These are phyloP conservation scores for Acanthopagrus latus DNA, from an alignment of 2,797 vertebrate genomes.

Conservation along the genomic window DNA sequence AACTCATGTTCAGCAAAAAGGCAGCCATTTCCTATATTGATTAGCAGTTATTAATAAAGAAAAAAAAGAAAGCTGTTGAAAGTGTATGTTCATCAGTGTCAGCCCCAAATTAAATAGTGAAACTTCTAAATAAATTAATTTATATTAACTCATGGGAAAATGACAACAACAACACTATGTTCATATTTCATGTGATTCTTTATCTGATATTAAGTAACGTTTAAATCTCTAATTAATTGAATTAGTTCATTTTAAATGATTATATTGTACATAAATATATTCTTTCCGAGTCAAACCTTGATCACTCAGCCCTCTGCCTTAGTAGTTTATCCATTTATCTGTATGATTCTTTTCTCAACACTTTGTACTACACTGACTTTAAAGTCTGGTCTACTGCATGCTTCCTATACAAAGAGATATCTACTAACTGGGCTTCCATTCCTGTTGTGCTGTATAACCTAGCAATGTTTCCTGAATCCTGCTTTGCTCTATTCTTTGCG, in stretches of 20 bases:
- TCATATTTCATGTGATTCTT: not conserved
- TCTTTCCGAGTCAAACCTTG: not conserved
- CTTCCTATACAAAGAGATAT: slow-evolving; percentile 2
- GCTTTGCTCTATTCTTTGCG: slow-evolving; percentile 86
- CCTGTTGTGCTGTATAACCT: slow-evolving; percentile 21
- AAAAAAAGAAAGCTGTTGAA: not conserved
- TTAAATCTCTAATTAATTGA: not conserved
- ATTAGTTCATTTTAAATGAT: not conserved
- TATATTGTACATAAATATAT: not conserved
- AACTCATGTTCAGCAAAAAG: not conserved
- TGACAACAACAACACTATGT: not conserved
- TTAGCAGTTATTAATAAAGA: not conserved
- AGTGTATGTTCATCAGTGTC: not conserved
- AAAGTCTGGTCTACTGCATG: slow-evolving; percentile 58
- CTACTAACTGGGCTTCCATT: slow-evolving; percentile 30
- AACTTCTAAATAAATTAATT: not conserved
- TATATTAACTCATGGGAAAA: not conserved
- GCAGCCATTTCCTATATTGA: not conserved
- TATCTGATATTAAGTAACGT: not conserved
- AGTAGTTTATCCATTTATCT: slow-evolving; percentile 4
- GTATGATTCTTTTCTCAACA: not conserved
- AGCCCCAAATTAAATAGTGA: not conserved
- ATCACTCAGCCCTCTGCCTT: slow-evolving; percentile 46
- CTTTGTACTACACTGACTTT: slow-evolving; percentile 44
- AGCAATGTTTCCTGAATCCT: slow-evolving; percentile 58